Evolutionary conservation across 2,113 vertebrate species (phyloP), one percentile per base, ranked within the genome.

Genomic region (Ceyx cyanopectus): DNA sequence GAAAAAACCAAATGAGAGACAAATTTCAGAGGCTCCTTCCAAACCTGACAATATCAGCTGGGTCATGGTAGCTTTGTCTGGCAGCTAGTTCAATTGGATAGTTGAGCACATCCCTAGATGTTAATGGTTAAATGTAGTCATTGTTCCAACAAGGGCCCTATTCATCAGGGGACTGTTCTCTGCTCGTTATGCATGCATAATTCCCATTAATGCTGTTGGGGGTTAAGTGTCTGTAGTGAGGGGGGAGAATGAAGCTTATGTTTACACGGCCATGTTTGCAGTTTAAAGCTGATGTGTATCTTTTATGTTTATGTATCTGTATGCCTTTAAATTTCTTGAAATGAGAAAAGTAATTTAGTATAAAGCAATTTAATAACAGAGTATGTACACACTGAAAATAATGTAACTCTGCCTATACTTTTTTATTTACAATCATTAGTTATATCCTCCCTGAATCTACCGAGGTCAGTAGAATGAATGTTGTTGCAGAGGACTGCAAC

Each of bases 181-280:
- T 73, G 94, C 93, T 96, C 34, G 87, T 97, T 97, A 97, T 89
- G 96, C 94, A 92, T 94, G 92, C 90, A 93, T 97, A 97, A 97
- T 97, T 97, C 68, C 46, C 90, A 87, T 76, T 97, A 96, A 94
- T 97, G 89, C 78, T 96, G 9, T 70, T 73, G 88, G 67, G 60
- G 85, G 94, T 90, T 95, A 89, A 85, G 91, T 89, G 87, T 87
- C 50, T 61, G 17, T 74, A 27, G 82, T 16, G 68, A 63, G 76
- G 56, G 73, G 78, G 84, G 75, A 66, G 79, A 58, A 43, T 1
- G 37, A 87, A 85, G 41, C 81, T 90, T 54, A 56, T 85, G 85
- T 95, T 94, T 90, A 77, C 63, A 87, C 20, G 72, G 61, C 72
- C 32, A 10, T 75, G 70, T 93, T 89, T 92, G 83, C 43, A 13